Evolutionary conservation across 2,888 invertebrate genomes (phyloP).

Genomic region (Diploptera punctata): DNA sequence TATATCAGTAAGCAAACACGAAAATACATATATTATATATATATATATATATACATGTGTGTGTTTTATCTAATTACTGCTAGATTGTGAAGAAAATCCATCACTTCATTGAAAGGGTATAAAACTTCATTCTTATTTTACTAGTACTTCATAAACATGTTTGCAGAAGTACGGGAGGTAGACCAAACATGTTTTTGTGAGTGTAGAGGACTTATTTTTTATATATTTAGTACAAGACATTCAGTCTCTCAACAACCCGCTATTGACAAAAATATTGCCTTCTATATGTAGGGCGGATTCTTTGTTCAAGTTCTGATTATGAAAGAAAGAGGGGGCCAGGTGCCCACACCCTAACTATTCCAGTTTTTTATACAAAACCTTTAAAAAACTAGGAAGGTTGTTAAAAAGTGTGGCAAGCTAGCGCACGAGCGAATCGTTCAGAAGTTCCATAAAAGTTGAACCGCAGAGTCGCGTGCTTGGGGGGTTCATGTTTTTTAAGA

Average conservation of each 20-base stretch:
- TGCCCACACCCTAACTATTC: constrained; percentile 21
- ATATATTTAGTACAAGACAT: constrained; percentile 6
- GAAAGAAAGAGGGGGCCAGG: constrained; percentile 32
- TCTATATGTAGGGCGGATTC: constrained; percentile 26
- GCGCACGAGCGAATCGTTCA: constrained; percentile 8
- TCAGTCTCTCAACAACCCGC: constrained; percentile 26
- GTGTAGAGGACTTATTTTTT: constrained; percentile 18
- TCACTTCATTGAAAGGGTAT: no score
- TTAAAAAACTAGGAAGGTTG: constrained; percentile 25
- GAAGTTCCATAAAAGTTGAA: constrained; percentile 15
- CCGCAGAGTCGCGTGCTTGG: constrained; percentile 27
- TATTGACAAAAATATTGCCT: background rate
- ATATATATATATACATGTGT: no score
- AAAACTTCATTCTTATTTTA: background rate
- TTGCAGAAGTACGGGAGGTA: constrained; percentile 5
- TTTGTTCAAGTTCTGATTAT: constrained; percentile 16
- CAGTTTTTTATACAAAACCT: constrained; percentile 25
- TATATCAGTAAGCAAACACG: no score
- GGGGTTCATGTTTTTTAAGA: constrained; percentile 5
- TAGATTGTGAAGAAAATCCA: no score
- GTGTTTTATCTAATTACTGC: no score
- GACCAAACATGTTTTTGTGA: constrained; percentile 25
- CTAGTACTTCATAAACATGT: constrained; percentile 11
- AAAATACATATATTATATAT: no score
- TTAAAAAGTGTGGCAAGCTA: background rate